These are phyloP conservation scores for Peromyscus polionotus DNA, from an alignment of 2,113 vertebrate species.

Conservation along the genomic window DNA sequence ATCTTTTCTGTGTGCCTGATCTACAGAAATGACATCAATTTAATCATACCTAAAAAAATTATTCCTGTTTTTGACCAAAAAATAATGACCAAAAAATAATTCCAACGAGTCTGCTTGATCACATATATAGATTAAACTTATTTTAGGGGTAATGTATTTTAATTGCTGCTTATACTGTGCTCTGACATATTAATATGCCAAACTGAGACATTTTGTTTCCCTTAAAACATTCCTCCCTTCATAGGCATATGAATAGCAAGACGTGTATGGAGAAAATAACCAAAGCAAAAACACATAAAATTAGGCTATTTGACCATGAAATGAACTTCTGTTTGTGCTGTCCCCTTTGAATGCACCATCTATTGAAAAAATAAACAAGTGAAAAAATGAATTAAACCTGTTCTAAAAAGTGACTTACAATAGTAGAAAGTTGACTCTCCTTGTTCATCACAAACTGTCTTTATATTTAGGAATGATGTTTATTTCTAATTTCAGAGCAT, in stretches of 20 bases:
- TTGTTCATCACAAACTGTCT: neutral
- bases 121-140: neutral
- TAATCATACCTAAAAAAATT: neutral
- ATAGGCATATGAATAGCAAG: neutral
- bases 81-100: neutral
- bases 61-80: neutral
- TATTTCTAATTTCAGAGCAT: neutral
- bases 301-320: neutral
- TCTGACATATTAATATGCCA: slow-evolving; percentile 29
- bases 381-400: neutral
- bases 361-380: slow-evolving; percentile 6
- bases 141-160: slow-evolving; percentile 64
- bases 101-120: neutral
- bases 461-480: slow-evolving; percentile 12
- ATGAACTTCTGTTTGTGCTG: neutral
- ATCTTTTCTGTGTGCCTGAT: neutral
- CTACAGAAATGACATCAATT: neutral
- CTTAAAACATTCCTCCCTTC: slow-evolving; percentile 1
- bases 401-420: neutral
- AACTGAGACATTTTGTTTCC: slow-evolving; percentile 35
- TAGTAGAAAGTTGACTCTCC: neutral
- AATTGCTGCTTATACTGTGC: slow-evolving; percentile 34
- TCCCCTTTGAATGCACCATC: neutral
- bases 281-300: neutral
- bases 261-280: neutral